phyloP scores from a whole-genome alignment of 2,113 vertebrate species.

The Telmatochromis sp. region DNA sequence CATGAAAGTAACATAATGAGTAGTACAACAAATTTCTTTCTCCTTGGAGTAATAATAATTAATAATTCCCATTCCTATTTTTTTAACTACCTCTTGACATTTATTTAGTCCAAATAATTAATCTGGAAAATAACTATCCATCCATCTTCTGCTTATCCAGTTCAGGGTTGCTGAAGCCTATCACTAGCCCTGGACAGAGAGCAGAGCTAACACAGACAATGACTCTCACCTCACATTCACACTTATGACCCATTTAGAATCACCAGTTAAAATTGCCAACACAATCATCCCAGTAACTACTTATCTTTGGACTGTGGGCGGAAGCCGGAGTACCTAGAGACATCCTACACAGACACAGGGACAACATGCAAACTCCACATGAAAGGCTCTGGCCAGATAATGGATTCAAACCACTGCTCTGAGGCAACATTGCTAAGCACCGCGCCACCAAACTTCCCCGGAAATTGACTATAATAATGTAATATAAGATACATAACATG shows the following conservation, averaged over 20 bases:
- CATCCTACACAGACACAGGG: neutral
- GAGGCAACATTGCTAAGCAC: neutral
- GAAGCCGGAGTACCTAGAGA: neutral
- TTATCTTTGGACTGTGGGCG: neutral
- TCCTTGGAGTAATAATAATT: too few species aligned
- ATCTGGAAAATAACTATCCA: neutral
- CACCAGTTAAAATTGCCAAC: neutral
- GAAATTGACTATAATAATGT: neutral
- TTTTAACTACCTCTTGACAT: neutral
- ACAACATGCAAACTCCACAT: neutral
- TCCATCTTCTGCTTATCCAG: neutral
- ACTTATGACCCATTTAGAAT: neutral
- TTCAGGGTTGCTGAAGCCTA: neutral
- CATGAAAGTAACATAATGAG: neutral
- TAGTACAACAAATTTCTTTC: neutral
- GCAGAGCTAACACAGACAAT: neutral
- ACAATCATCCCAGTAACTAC: neutral
- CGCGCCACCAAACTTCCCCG: fast-evolving
- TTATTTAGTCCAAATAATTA: neutral
- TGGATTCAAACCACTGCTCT: neutral
- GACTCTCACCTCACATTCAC: neutral
- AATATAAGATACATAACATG: neutral
- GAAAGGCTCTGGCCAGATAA: neutral
- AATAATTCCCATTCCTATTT: neutral
- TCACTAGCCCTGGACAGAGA: fast-evolving